Evolutionary conservation across 2,113 vertebrate genomes (phyloP), one percentile per base, ranked within the genome.

Genomic region (Psilopsiagon aurifrons): DNA sequence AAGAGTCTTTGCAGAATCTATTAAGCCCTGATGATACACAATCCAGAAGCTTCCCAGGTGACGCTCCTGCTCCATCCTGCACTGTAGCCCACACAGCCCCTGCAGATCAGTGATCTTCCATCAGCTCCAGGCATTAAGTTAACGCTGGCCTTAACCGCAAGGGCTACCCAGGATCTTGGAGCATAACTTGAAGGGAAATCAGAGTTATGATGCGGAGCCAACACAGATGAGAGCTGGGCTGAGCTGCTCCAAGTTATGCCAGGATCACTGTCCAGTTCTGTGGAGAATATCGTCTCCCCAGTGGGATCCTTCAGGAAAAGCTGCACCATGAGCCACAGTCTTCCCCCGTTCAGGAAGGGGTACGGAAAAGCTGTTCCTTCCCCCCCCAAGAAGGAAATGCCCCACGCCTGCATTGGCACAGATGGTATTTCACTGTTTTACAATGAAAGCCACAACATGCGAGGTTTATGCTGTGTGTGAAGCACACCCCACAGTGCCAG

Each of bases 181-280:
- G 79, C n/a, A 11, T 2, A 35, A 23, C 14, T 41, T 23, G 11
- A 27, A 70, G 13, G 33, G 55, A 51, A 77, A n/a, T 25, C 16
- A 52, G 28, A 46, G 62, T 41, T 35, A 46, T 4, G 47, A 20
- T 2, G 7, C 24, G 17, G 1, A 60, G n/a, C 28, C 46, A 35
- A 31, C 22, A n/a, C 0, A 0, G 63, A 35, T 15, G 27, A 51
- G 29, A 8, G 54, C 23, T 0, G 0, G 57, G 74, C 55, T 79
- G 47, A 54, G 68, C 44, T 64, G 28, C 73, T 29, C 33, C 13
- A 63, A 64, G 41, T 27, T 46, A 54, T 4, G 2, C 63, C 17
- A 39, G 31, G 46, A 60, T 52, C 43, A 33, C 13, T 27, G 17
- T 17, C 29, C 13, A 31, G 39, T 55, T 66, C 11, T 27, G 17